Base-by-base conservation (phyloP, 2,888 invertebrate genomes). In the Argyresthia albistria region DNA sequence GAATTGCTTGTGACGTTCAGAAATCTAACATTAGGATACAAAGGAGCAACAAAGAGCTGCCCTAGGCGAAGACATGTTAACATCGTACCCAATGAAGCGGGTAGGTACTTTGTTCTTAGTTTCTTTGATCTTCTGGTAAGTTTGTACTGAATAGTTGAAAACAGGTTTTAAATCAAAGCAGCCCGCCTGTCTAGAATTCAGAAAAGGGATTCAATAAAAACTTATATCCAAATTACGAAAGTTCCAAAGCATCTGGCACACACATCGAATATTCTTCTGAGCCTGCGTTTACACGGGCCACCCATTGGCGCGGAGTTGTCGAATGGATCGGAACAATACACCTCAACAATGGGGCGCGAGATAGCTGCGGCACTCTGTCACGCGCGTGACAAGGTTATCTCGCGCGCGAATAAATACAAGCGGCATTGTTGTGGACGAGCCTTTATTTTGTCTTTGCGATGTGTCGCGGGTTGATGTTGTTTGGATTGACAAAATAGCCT, bases 361-460 rank as follows among this genome's bases (percentile, higher is more conserved):
- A 80, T 14, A 80, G 78, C 80, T 69, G 70, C 76, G 73, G 74
- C 77, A 82, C 83, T 84, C 83, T 77, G 84, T 84, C 86, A 86
- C 80, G 63, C 73, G 66, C 70, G 73, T 80, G 86, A 83, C 84
- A 82, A 82, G 84, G 83, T 84, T 84, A 84, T 84, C 82, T 80
- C 70, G 25, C 25, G 25, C 25, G 65, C 70, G 67, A 43, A 43
- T 43, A 43, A 43, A 43, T 43, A 43, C 43, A 12, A 8, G 43
- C 12, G n/a, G 43, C 43, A 43, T 43, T 55, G 60, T 54, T 56
- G 60, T 55, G 58, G 64, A 43, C 43, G 43, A 10, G 12, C 43
- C 43, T 43, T 43, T 43, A 43, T 39, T 2, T 25, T 25, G 25
- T 25, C 25, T 25, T 25, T 25, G 25, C 25, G 25, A 25, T 6